phyloP scores from a whole-genome alignment of 2,113 vertebrate genomes.

The Glaucidium brasilianum region DNA sequence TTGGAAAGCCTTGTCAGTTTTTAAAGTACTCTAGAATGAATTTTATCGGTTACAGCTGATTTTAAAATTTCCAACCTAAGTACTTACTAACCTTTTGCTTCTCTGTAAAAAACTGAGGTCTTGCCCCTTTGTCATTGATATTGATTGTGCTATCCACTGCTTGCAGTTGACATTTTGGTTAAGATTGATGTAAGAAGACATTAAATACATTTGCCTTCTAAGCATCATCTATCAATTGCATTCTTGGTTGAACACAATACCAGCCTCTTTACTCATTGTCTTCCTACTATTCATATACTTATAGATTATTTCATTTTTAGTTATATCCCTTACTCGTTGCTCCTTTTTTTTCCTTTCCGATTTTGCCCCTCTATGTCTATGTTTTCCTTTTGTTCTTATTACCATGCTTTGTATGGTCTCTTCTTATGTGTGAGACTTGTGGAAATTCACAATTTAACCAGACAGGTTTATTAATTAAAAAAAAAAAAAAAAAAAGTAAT shows the following conservation, averaged over 20 bases:
- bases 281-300: neutral
- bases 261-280: neutral
- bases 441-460: neutral
- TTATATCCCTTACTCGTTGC: neutral
- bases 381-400: neutral
- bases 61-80: neutral
- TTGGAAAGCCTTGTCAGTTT: slow-evolving; percentile 32
- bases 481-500: neutral
- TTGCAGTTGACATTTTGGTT: slow-evolving; percentile 23
- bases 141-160: slow-evolving; percentile 11
- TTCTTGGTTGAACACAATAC: neutral
- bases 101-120: neutral
- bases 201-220: slow-evolving; percentile 34
- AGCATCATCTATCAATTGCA: neutral
- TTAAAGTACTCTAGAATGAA: neutral
- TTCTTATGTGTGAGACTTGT: neutral
- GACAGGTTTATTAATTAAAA: neutral
- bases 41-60: neutral
- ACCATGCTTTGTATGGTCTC: neutral
- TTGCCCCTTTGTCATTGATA: slow-evolving; percentile 25
- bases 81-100: slow-evolving; percentile 24
- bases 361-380: neutral
- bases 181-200: slow-evolving; percentile 13
- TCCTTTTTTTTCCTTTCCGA: neutral
- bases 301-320: neutral